A percentile compares a stretch with the other conserved stretches of the same genome.
These are phyloP conservation scores for Nephotettix cincticeps DNA, from an alignment of 1,140 invertebrate species.

Conservation along the genomic window DNA sequence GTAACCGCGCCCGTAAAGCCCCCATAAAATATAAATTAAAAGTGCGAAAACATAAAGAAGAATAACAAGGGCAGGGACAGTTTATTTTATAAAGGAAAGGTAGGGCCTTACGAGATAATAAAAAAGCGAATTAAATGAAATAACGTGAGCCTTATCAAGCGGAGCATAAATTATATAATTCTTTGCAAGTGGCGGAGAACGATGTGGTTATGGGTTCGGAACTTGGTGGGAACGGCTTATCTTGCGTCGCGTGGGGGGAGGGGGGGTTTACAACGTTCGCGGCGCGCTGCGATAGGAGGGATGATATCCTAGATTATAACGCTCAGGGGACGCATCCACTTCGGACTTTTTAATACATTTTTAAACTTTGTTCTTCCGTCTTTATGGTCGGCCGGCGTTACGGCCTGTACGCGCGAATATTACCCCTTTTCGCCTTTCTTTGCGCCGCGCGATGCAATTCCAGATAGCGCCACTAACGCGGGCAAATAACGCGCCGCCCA, in stretches of 20 bases:
- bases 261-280: neutral
- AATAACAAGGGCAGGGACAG: slow-evolving; percentile 7
- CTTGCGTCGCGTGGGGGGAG: neutral
- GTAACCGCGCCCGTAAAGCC: neutral
- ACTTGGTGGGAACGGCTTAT: slow-evolving; percentile 4
- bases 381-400: neutral
- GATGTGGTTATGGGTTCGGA: slow-evolving; percentile 21
- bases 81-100: slow-evolving; percentile 3
- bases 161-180: slow-evolving; percentile 17
- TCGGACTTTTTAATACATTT: slow-evolving; percentile 19
- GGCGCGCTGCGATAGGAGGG: neutral
- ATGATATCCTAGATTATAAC: slow-evolving; percentile 19
- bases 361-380: slow-evolving; percentile 12
- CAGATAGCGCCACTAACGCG: neutral
- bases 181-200: slow-evolving; percentile 12
- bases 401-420: neutral
- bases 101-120: slow-evolving; percentile 4
- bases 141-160: slow-evolving; percentile 11
- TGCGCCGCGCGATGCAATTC: neutral
- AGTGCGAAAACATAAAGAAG: slow-evolving; percentile 22
- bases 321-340: slow-evolving; percentile 3
- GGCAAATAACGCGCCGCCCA: neutral
- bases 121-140: slow-evolving; percentile 22
- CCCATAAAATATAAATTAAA: slow-evolving; percentile 10
- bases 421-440: slow-evolving; percentile 3